Base-by-base conservation (phyloP, 2,888 invertebrate species). In the Syrista parreyssii region DNA sequence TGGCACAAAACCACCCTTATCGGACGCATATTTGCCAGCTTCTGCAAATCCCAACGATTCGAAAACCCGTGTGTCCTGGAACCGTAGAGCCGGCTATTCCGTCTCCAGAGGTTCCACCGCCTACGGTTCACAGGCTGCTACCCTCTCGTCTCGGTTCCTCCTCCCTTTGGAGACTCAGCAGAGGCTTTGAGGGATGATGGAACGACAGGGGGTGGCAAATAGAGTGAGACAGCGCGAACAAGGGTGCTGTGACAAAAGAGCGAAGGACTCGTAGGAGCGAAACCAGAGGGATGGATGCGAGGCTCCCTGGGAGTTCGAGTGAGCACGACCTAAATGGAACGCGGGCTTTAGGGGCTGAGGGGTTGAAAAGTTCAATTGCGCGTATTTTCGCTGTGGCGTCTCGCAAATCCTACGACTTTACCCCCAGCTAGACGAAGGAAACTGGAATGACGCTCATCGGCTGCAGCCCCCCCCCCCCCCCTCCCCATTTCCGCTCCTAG, bases 351-450 rank as follows among this genome's bases (percentile, higher is more conserved):
- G 68, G 30, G 72, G 84, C 86, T 84, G 88, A 87, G 88, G 88
- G 89, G 88, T 89, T 89, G 90, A 89, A 90, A 91, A 91, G 91
- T 91, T 91, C 90, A 91, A 91, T 91, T 91, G 91, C 90, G 89
- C 91, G 90, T 90, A 89, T 90, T 91, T 90, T 91, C 88, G 87
- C 86, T 86, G 86, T 88, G 88, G 88, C 90, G 88, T 89, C 88
- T 89, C 89, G 87, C 88, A 89, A 88, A 89, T 89, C 88, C 88
- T 87, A 86, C 88, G 78, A 86, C 83, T 82, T 75, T 82, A 82
- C 82, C 84, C 83, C 84, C 79, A 81, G 55, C 72, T 68, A 32
- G n/a, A 68, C 35, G 83, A 77, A 33, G 74, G 83, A 84, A 86
- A 83, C 84, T 83, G 84, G 84, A 85, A 85, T 85, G 86, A 88